Conservation (phyloP, 2,888 invertebrate species). For the Acanthacorydalis orientalis region DNA sequence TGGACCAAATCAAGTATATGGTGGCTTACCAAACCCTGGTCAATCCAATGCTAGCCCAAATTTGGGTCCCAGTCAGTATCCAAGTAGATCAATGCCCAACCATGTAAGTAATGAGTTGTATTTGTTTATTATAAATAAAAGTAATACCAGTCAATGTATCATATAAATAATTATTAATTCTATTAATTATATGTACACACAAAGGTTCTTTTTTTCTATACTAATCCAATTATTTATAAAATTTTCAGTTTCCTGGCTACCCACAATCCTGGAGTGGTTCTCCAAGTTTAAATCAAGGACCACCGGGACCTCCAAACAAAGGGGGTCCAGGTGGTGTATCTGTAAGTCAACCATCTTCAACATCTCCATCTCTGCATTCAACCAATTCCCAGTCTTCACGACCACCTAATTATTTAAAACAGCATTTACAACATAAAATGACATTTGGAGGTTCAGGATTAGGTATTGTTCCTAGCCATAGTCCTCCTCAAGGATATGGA, state of each 20-base stretch:
- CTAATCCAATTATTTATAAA: no score
- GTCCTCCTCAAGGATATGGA: constrained; percentile 36
- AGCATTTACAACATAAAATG: constrained; percentile 55
- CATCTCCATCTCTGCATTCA: constrained; percentile 25
- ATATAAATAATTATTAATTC: constrained; percentile 7
- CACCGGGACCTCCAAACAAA: constrained; percentile 20
- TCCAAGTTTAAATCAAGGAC: constrained; percentile 13
- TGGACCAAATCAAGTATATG: constrained; percentile 30
- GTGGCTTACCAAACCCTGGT: constrained; percentile 32
- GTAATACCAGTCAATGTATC: constrained; percentile 13
- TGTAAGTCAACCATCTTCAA: constrained; percentile 27
- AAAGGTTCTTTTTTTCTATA: no score
- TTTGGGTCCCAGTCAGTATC: constrained; percentile 31
- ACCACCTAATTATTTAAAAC: constrained; percentile 47
- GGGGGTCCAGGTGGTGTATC: constrained; percentile 19
- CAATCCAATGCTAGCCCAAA: constrained; percentile 20
- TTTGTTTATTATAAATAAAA: constrained; percentile 20
- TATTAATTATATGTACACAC: no score
- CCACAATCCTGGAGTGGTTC: constrained; percentile 20
- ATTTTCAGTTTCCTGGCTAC: constrained; percentile 4
- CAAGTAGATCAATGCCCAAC: constrained; percentile 35
- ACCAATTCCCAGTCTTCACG: constrained; percentile 21
- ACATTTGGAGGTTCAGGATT: constrained; percentile 32
- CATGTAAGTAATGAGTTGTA: constrained; percentile 29
- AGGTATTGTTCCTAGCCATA: constrained; percentile 40